Evolutionary conservation across 2,797 vertebrate species (phyloP).

Genomic region (Alcedo atthis): DNA sequence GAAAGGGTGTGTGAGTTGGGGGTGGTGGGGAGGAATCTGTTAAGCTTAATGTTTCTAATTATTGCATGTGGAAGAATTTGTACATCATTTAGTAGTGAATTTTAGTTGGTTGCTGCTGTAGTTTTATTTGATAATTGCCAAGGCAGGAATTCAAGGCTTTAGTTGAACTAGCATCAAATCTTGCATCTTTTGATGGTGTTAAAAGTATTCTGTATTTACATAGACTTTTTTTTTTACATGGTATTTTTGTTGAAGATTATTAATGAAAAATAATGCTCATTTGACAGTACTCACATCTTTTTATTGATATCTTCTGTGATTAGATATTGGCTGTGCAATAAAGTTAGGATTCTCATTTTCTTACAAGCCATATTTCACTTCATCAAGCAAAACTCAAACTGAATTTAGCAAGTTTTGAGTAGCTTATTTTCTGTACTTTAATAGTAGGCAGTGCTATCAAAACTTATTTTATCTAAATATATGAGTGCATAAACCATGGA

Average conservation of each 20-base stretch:
- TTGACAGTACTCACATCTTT: background rate
- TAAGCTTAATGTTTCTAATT: background rate
- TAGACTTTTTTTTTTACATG: rapidly evolving
- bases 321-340: background rate
- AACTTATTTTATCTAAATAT: background rate
- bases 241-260: background rate
- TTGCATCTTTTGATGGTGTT: background rate
- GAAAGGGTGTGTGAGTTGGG: rapidly evolving
- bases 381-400: background rate
- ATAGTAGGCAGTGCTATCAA: background rate
- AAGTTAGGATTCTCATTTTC: background rate
- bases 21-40: background rate
- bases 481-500: background rate
- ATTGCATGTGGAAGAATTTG: background rate
- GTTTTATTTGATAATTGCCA: background rate
- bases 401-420: background rate
- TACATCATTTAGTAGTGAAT: background rate
- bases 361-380: background rate
- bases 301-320: background rate
- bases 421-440: background rate
- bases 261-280: background rate
- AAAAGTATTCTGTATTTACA: background rate
- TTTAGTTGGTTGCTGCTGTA: background rate
- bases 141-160: background rate
- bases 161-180: background rate